Conservation (phyloP, 2,888 invertebrate genomes). For the Ceraclea dissimilis region DNA sequence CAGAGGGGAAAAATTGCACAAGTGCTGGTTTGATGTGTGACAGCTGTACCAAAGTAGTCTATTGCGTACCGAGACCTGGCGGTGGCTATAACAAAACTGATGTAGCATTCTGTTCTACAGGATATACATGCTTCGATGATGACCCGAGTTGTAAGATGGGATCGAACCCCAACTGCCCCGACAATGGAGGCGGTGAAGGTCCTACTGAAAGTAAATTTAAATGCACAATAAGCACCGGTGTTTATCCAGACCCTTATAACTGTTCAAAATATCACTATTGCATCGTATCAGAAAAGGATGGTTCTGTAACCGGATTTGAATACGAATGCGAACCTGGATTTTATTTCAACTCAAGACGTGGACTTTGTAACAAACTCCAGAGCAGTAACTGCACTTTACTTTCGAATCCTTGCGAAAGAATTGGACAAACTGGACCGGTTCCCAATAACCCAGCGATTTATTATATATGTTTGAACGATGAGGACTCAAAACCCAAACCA, state of each 20-base stretch:
- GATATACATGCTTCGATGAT: conserved; percentile 8
- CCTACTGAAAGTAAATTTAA: conserved; percentile 2
- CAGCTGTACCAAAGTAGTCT: conserved; percentile 1
- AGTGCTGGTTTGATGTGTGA: conserved; percentile 11
- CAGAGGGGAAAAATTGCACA: conserved; percentile 3
- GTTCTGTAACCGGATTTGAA: neutral
- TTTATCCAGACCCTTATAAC: conserved; percentile 16
- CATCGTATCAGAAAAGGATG: no score
- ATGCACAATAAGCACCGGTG: conserved; percentile 14
- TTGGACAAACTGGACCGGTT: conserved; percentile 8
- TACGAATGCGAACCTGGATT: neutral
- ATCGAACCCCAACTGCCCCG: conserved; percentile 14
- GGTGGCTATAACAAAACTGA: neutral
- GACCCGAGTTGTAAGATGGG: conserved; percentile 5
- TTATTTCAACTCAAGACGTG: conserved; percentile 3
- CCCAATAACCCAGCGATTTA: conserved; percentile 12
- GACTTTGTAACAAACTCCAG: neutral
- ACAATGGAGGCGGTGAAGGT: neutral
- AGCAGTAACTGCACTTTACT: conserved; percentile 2
- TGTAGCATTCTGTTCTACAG: neutral
- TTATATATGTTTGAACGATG: conserved; percentile 10
- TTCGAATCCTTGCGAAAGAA: neutral
- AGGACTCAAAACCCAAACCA: neutral
- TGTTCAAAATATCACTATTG: conserved; percentile 20
- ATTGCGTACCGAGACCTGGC: conserved; percentile 2